Evolutionary conservation across 2,113 vertebrate genomes (phyloP).

Genomic region (Tenebrosternarchus preto): DNA sequence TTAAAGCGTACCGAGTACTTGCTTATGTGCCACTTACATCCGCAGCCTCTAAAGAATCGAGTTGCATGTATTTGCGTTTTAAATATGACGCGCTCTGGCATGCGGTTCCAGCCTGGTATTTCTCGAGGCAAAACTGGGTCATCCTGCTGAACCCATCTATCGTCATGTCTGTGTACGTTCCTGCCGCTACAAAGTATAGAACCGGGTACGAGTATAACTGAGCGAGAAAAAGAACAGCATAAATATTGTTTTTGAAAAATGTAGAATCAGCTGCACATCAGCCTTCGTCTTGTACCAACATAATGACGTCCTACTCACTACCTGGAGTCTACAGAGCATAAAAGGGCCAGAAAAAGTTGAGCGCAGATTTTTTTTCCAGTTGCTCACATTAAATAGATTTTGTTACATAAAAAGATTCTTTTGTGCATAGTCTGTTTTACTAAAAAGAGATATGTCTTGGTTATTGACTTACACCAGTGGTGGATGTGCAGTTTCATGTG

Average conservation of each 20-base stretch:
- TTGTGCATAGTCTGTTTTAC: not conserved
- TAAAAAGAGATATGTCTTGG: not conserved
- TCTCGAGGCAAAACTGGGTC: slow-evolving; percentile 72
- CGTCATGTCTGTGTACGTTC: slow-evolving; percentile 19
- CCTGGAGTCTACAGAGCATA: not conserved
- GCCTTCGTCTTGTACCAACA: not conserved
- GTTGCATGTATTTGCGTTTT: not conserved
- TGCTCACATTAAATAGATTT: not conserved
- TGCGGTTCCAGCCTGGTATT: slow-evolving; percentile 34
- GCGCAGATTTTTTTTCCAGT: not conserved
- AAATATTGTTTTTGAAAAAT: not conserved
- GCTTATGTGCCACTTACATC: not conserved
- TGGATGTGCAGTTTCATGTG: too few species aligned
- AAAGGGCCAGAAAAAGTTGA: slow-evolving; percentile 3
- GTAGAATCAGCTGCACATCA: not conserved
- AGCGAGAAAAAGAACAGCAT: not conserved
- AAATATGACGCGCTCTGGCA: slow-evolving; percentile 18
- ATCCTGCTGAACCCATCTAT: slow-evolving; percentile 56
- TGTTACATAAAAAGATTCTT: not conserved
- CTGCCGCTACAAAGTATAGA: not conserved
- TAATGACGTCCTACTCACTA: slow-evolving; percentile 8
- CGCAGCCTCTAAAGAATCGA: not conserved
- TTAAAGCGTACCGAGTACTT: too few species aligned
- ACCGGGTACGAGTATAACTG: not conserved
- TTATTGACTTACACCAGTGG: too few species aligned